phyloP scores from a whole-genome alignment of 2,888 invertebrate species.

The Troides aeacus region DNA sequence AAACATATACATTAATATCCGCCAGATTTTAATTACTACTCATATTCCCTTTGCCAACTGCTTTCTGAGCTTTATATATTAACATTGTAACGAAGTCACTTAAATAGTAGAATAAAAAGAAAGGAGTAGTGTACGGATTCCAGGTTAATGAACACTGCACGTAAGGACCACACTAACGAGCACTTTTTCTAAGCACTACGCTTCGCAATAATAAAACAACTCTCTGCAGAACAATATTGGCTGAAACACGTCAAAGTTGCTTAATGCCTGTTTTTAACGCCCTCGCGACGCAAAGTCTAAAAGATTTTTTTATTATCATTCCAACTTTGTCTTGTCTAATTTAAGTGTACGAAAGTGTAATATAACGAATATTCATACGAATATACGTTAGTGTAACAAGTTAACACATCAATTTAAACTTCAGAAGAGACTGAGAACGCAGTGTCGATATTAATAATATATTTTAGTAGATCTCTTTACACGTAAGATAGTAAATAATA shows the following conservation, averaged over 20 bases:
- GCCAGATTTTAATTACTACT: neutral
- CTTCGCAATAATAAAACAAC: conserved; percentile 18
- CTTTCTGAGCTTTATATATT: neutral
- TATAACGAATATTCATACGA: no score
- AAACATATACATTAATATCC: neutral
- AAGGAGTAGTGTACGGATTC: conserved; percentile 5
- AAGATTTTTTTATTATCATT: conserved; percentile 16
- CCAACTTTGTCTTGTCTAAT: conserved; percentile 10
- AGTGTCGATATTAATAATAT: no score
- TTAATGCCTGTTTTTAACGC: conserved; percentile 20
- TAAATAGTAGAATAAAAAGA: neutral
- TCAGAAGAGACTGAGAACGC: no score
- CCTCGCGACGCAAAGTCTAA: conserved; percentile 5
- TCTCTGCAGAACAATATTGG: conserved; percentile 17
- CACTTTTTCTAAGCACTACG: conserved; percentile 20
- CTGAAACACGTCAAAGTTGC: conserved; percentile 24
- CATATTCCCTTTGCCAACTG: neutral
- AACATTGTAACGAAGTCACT: neutral
- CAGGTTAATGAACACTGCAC: conserved; percentile 28
- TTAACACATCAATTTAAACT: no score
- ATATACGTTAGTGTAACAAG: no score
- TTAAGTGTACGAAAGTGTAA: conserved; percentile 8
- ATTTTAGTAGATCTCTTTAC: no score
- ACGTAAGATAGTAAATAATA: no score
- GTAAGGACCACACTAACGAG: conserved; percentile 26